Base-by-base conservation (phyloP, 2,113 vertebrate species). In the Mesitornis unicolor region DNA sequence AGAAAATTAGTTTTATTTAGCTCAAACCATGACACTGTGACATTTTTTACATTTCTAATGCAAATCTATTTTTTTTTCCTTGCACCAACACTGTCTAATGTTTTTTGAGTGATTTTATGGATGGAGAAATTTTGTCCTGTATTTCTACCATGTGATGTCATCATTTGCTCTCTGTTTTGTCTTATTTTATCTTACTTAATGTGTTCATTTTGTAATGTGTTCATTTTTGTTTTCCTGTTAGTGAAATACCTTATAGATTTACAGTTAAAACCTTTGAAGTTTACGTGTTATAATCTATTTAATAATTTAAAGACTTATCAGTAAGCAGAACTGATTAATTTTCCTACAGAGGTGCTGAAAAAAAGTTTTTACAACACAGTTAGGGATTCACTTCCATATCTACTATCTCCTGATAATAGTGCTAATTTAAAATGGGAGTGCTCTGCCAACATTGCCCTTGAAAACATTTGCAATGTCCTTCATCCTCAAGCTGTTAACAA, bases 401-500 rank as follows among this genome's bases (percentile, higher is more conserved):
- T 54, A 33, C 31, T 42, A 28, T 71, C 31, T 92, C 50, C 59
- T 85, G 50, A 73, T 38, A 65, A 48, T 28, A 80, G 17, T 0
- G 3, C 6, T 91, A 84, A 95, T 91, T 92, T 96, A 79, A 91
- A 87, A 75, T 42, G 26, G 38, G 42, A 95, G 25, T 64, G 77
- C 42, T 93, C 67, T 91, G 76, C 76, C 50, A 82, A 78, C 63
- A 60, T 20, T 85, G 59, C 21, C 93, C 80, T 95, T 93, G 92
- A 85, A 88, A 95, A 86, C 9, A 16, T 78, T 95, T 35, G 29
- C 36, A 71, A 75, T 4, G 68, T 84, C 87, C 80, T 97, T 95
- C 71, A 57, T 90, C 57, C 93, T 92, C 85, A 87, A 69, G 48
- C 70, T 92, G 74, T 81, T 96, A 96, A 91, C 82, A 93, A 19